Evolutionary conservation across 2,888 invertebrate species (phyloP).

Genomic region (Heliothis peltigera): DNA sequence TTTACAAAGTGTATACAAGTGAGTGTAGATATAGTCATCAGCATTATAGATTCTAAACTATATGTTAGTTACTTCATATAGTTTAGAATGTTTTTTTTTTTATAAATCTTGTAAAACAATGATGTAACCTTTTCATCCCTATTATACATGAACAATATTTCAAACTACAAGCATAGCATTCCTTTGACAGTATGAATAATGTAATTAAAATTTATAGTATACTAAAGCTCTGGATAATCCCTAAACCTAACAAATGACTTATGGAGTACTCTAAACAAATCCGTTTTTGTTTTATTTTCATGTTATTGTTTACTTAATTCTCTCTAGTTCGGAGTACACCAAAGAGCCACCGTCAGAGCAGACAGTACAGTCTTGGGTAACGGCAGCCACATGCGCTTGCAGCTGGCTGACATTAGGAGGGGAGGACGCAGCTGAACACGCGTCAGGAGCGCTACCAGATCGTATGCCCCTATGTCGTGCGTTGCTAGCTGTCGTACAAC

Average conservation of each 20-base stretch:
- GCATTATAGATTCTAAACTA: too few species aligned
- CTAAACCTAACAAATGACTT: too few species aligned
- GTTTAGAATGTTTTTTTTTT: too few species aligned
- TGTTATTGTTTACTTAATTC: background rate
- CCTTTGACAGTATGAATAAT: too few species aligned
- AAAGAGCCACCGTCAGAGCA: conserved; percentile 76
- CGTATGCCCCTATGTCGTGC: conserved; percentile 82
- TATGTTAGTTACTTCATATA: too few species aligned
- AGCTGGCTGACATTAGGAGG: conserved; percentile 83
- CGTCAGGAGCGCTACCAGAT: conserved; percentile 74
- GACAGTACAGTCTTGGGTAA: conserved; percentile 76
- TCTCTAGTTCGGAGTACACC: conserved; percentile 72
- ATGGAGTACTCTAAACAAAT: too few species aligned
- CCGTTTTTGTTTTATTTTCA: background rate
- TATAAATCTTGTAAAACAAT: too few species aligned
- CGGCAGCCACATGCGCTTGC: conserved; percentile 79
- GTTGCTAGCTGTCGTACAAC: conserved; percentile 77
- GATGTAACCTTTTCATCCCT: too few species aligned
- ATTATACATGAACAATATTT: too few species aligned
- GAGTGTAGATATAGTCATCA: conserved; percentile 53
- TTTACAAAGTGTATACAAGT: conserved; percentile 82
- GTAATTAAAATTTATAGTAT: too few species aligned
- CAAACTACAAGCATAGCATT: too few species aligned
- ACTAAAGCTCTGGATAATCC: too few species aligned
- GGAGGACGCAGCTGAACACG: conserved; percentile 74